Percentiles rank a stretch among this genome's conserved stretches.
phyloP scores from a whole-genome alignment of 2,888 invertebrate genomes.

The Caenorhabditis wallacei region DNA sequence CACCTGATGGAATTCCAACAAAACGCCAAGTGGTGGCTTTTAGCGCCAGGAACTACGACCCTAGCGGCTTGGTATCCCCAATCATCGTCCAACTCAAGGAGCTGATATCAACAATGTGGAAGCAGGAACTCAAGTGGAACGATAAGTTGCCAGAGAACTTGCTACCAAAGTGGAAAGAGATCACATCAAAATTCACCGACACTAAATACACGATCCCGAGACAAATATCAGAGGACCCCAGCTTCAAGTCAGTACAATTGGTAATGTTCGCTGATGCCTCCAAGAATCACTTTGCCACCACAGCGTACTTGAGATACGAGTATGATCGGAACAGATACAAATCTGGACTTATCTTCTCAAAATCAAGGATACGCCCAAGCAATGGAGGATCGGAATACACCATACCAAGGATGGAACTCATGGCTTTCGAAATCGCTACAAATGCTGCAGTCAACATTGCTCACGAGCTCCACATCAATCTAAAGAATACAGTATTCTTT shows the following conservation, averaged over 20 bases:
- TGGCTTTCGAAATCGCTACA: not conserved
- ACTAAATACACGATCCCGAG: not conserved
- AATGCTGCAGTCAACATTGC: conserved; percentile 14
- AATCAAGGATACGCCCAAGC: conserved; percentile 31
- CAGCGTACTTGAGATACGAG: conserved; percentile 2
- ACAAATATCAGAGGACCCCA: not conserved
- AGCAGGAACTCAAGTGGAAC: conserved; percentile 31
- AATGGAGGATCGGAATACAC: not conserved
- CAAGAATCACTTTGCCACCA: not conserved
- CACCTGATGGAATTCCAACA: conserved; percentile 12
- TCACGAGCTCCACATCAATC: conserved; percentile 1
- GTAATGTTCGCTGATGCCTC: conserved; percentile 39
- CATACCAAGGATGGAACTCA: conserved; percentile 10
- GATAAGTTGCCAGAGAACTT: not conserved
- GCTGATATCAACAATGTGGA: conserved; percentile 37
- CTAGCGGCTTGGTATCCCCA: conserved; percentile 41
- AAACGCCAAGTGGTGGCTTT: conserved; percentile 14
- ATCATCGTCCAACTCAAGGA: conserved; percentile 23
- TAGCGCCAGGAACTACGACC: conserved; percentile 48
- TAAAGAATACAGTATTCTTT: not conserved
- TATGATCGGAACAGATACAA: conserved; percentile 42
- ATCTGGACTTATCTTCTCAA: conserved; percentile 66
- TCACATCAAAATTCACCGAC: not conserved
- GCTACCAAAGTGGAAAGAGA: not conserved
- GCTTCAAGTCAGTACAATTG: not conserved